Evolutionary conservation across 2,113 vertebrate genomes (phyloP).

Genomic region (Anser brachyrhynchus): DNA sequence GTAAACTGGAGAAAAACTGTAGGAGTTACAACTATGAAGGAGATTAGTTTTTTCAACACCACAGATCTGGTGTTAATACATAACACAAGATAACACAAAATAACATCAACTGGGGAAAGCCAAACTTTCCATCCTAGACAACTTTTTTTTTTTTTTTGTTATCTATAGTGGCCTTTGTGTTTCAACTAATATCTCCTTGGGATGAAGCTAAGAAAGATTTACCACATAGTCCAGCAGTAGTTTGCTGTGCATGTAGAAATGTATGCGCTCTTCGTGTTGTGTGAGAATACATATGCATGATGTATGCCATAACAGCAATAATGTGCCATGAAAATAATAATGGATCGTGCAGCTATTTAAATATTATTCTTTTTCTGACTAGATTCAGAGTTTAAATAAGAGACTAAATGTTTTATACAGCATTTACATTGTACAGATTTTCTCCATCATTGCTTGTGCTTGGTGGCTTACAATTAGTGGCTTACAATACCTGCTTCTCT

Average conservation of each 20-base stretch:
- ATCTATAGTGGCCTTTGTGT: neutral
- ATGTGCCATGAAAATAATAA: neutral
- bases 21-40: neutral
- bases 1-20: neutral
- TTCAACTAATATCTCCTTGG: neutral
- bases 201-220: neutral
- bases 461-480: neutral
- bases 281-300: neutral
- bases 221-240: neutral
- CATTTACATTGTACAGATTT: neutral
- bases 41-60: neutral
- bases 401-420: neutral
- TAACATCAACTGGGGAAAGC: neutral
- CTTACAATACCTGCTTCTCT: neutral
- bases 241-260: neutral
- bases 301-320: neutral
- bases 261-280: neutral
- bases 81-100: neutral
- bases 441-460: neutral
- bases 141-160: neutral
- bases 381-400: neutral
- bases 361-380: neutral
- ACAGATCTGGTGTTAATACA: neutral
- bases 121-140: neutral
- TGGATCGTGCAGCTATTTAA: neutral